These are phyloP conservation scores for Girardinichthys multiradiatus DNA, from an alignment of 2,113 vertebrate species.

Conservation along the genomic window DNA sequence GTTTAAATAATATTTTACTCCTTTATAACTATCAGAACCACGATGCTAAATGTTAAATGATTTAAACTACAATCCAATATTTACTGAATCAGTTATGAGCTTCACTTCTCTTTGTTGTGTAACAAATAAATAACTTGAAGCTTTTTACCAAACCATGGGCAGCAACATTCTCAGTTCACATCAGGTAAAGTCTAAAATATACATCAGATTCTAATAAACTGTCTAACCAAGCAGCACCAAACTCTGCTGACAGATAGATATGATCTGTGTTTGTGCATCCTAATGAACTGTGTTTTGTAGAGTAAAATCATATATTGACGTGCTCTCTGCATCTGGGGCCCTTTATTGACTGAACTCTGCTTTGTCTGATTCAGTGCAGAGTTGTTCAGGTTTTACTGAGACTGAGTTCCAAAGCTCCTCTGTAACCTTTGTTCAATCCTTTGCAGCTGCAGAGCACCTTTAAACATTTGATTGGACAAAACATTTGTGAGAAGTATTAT, in stretches of 20 bases:
- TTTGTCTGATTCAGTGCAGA: conserved; percentile 21
- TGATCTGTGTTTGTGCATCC: conserved; percentile 9
- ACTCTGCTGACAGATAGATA: conserved; percentile 13
- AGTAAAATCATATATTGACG: conserved; percentile 34
- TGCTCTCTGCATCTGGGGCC: conserved; percentile 28
- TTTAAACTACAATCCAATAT: too few relatives aligned
- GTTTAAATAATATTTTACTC: too few relatives aligned
- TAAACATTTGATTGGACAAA: conserved; percentile 14
- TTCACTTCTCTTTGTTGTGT: too few relatives aligned
- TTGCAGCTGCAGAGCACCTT: conserved; percentile 14
- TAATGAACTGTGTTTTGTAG: conserved; percentile 17
- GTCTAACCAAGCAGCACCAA: not conserved
- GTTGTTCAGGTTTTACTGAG: conserved; percentile 24
- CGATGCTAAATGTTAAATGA: too few relatives aligned
- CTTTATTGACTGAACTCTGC: conserved; percentile 29
- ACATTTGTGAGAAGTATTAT: too few relatives aligned
- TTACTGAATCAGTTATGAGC: too few relatives aligned
- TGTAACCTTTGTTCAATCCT: conserved; percentile 8
- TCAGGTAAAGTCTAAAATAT: not conserved
- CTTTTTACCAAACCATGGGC: too few relatives aligned
- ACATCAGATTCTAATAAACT: not conserved
- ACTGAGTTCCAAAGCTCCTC: conserved; percentile 20
- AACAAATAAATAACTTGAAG: too few relatives aligned
- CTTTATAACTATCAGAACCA: too few relatives aligned
- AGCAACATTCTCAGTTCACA: not conserved